A percentile compares a stretch with the other conserved stretches of the same genome.
phyloP scores from a whole-genome alignment of 2,797 vertebrate species.

The Botia almorhae region DNA sequence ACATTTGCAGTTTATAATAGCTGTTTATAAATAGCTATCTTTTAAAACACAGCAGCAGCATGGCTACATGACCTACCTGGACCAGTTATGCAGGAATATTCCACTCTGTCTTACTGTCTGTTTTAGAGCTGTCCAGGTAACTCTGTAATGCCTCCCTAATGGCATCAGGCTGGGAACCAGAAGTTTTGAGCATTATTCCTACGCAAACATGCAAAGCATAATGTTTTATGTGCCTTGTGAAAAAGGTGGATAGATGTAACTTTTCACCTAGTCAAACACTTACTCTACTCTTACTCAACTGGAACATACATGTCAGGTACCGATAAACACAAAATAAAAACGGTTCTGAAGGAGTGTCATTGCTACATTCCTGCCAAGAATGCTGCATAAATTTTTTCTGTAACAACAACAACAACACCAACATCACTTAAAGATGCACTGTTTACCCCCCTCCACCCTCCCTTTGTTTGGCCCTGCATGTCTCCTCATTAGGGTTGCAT shows the following conservation, averaged over 20 bases:
- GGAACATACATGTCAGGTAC: neutral
- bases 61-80: too few species aligned
- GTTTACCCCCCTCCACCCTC: constrained; percentile 47
- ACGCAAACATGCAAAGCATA: too few species aligned
- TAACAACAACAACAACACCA: constrained; percentile 53
- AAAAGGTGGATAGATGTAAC: neutral
- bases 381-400: constrained; percentile 51
- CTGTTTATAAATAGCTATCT: too few species aligned
- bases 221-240: too few species aligned
- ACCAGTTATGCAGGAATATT: too few species aligned
- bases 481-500: constrained; percentile 74
- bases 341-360: neutral
- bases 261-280: constrained; percentile 13
- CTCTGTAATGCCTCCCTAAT: too few species aligned
- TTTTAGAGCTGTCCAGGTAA: too few species aligned
- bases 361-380: constrained; percentile 13
- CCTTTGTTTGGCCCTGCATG: constrained; percentile 63
- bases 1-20: too few species aligned
- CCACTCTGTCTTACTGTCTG: too few species aligned
- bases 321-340: neutral
- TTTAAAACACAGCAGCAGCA: too few species aligned
- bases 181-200: too few species aligned
- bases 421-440: constrained; percentile 43
- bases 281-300: neutral
- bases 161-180: too few species aligned